Evolutionary conservation across 2,888 invertebrate genomes (phyloP).

Genomic region (Phalera bucephala): DNA sequence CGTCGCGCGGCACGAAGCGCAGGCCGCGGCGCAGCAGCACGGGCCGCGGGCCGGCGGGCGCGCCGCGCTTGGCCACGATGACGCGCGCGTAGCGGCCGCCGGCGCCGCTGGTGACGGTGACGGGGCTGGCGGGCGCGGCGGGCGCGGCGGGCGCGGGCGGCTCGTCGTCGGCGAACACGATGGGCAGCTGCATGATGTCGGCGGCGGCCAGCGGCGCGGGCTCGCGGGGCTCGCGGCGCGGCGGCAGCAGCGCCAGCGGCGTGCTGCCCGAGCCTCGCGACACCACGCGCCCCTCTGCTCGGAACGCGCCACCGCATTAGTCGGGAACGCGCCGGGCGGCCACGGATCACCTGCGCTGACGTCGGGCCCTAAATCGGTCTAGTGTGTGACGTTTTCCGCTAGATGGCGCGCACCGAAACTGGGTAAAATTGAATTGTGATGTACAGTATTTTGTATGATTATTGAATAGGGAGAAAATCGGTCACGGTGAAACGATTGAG

Average conservation of each 20-base stretch:
- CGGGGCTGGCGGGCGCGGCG: conserved; percentile 16
- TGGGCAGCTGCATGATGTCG: conserved; percentile 84
- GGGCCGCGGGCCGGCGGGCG: conserved; percentile 26
- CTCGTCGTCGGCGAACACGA: conserved; percentile 84
- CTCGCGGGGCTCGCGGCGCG: conserved; percentile 29
- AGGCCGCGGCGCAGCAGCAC: conserved; percentile 43
- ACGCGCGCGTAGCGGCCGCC: conserved; percentile 16
- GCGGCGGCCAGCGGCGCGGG: conserved; percentile 36
- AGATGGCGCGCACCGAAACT: no score
- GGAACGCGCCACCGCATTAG: conserved; percentile 2
- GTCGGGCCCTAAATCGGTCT: no score
- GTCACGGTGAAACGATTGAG: no score
- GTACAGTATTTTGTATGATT: no score
- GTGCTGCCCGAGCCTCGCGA: conserved; percentile 49
- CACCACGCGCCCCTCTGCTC: conserved; percentile 49
- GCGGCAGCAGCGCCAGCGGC: conserved; percentile 48
- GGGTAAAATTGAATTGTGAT: background rate
- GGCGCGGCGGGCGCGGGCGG: conserved; percentile 17
- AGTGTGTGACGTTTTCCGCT: no score
- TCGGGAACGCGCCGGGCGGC: background rate
- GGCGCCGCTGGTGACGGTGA: conserved; percentile 29
- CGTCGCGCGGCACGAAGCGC: conserved; percentile 33
- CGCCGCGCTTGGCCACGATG: conserved; percentile 59
- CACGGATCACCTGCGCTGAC: no score
- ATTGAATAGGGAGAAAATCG: no score